Evolutionary conservation across 2,113 vertebrate genomes (phyloP).

Genomic region (Australoheros scitulus): DNA sequence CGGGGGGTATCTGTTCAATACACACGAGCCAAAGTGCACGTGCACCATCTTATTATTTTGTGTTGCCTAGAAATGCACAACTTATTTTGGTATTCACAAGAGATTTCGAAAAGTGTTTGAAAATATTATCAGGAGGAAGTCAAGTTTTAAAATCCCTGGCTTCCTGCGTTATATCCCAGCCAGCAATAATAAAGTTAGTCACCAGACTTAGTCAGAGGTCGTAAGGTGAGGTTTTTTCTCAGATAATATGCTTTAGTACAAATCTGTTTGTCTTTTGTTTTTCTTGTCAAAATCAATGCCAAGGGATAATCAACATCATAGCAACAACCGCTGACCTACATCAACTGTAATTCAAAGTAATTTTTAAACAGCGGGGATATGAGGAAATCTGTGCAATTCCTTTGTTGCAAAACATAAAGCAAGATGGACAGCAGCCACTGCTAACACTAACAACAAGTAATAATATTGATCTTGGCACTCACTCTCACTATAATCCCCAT

Average conservation of each 20-base stretch:
- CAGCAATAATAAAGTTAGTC: constrained; percentile 84
- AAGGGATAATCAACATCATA: neutral
- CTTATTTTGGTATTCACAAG: constrained; percentile 52
- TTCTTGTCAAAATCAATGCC: neutral
- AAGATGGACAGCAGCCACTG: neutral
- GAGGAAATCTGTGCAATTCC: neutral
- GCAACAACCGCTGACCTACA: constrained; percentile 9
- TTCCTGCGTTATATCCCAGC: constrained; percentile 79
- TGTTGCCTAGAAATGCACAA: constrained; percentile 51
- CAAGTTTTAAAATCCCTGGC: constrained; percentile 63
- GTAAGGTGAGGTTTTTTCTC: constrained; percentile 83
- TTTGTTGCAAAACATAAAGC: neutral
- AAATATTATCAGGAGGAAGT: constrained; percentile 80
- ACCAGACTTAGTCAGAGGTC: constrained; percentile 85
- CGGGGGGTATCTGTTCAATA: neutral
- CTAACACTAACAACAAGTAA: neutral
- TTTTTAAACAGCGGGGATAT: neutral
- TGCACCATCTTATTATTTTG: neutral
- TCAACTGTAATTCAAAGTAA: neutral
- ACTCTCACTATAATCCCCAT: constrained; percentile 97
- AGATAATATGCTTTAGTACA: constrained; percentile 57
- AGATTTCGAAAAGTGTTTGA: constrained; percentile 59
- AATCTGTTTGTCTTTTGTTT: constrained; percentile 1
- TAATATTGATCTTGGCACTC: constrained; percentile 59
- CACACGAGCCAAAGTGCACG: neutral